phyloP scores from a whole-genome alignment of 2,797 vertebrate species.

The Tadarida brasiliensis region DNA sequence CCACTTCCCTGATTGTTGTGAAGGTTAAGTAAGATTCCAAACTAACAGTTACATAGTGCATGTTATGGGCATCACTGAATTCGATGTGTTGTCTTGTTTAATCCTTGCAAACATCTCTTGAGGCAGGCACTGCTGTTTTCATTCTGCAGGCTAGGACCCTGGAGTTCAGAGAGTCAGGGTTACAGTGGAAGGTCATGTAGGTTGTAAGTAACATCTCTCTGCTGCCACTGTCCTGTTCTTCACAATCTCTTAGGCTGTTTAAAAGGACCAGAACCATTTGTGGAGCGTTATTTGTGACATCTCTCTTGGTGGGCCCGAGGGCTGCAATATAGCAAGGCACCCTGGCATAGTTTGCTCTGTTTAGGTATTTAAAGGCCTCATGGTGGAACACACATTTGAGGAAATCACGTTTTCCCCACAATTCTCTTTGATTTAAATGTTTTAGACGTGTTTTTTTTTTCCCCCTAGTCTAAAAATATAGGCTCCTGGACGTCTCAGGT shows the following conservation, averaged over 20 bases:
- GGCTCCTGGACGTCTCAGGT: constrained; percentile 1
- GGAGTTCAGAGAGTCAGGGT: neutral
- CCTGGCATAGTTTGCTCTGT: neutral
- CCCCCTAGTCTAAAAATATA: neutral
- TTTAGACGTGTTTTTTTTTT: neutral
- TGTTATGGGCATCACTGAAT: neutral
- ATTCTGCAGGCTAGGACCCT: neutral
- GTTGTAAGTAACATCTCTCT: neutral
- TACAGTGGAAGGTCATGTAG: neutral
- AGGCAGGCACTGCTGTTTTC: neutral
- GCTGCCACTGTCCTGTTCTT: neutral
- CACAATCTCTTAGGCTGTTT: neutral
- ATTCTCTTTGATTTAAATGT: constrained; percentile 11
- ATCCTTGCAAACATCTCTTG: neutral
- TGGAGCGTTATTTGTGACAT: neutral
- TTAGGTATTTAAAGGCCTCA: neutral
- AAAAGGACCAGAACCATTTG: neutral
- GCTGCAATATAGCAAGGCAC: neutral
- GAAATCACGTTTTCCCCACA: neutral
- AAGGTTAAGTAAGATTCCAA: neutral
- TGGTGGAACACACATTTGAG: neutral
- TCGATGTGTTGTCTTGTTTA: neutral
- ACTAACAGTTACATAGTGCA: neutral
- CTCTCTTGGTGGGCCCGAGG: neutral
- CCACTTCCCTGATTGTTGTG: neutral